Conservation (phyloP, 2,113 vertebrate genomes). For the Murina feae region DNA sequence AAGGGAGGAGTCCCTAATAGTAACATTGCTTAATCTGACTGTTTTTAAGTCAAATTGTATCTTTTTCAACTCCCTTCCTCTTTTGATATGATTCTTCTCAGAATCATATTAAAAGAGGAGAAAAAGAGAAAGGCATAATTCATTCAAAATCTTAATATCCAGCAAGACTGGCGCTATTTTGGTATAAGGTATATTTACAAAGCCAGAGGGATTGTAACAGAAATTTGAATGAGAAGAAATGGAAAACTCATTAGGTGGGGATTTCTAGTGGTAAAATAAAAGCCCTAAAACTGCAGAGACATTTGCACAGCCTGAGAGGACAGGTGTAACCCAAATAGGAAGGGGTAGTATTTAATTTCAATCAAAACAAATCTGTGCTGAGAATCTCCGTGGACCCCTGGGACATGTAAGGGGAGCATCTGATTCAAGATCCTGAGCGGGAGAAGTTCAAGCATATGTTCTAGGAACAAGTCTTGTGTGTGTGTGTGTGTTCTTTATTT, state of each 20-base stretch:
- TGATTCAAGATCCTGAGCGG: not conserved
- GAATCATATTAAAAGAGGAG: not conserved
- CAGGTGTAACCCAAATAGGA: not conserved
- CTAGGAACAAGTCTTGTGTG: no score
- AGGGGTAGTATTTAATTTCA: not conserved
- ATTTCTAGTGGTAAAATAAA: not conserved
- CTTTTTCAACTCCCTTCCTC: not conserved
- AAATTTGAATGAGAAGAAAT: not conserved
- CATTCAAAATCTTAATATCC: not conserved
- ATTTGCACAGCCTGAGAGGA: not conserved
- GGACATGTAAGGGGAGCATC: not conserved
- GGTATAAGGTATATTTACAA: not conserved
- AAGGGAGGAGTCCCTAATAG: not conserved
- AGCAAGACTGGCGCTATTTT: not conserved
- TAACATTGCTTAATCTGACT: not conserved
- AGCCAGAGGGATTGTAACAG: not conserved
- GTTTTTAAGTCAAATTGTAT: not conserved
- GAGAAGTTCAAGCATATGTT: not conserved
- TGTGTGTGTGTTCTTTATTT: no score
- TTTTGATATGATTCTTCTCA: not conserved
- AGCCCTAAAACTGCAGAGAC: not conserved
- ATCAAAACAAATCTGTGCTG: not conserved
- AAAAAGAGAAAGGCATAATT: not conserved
- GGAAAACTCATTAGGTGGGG: not conserved
- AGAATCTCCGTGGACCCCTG: not conserved